Base-by-base conservation (phyloP, 1,140 invertebrate genomes). In the Orchestia grillus region DNA sequence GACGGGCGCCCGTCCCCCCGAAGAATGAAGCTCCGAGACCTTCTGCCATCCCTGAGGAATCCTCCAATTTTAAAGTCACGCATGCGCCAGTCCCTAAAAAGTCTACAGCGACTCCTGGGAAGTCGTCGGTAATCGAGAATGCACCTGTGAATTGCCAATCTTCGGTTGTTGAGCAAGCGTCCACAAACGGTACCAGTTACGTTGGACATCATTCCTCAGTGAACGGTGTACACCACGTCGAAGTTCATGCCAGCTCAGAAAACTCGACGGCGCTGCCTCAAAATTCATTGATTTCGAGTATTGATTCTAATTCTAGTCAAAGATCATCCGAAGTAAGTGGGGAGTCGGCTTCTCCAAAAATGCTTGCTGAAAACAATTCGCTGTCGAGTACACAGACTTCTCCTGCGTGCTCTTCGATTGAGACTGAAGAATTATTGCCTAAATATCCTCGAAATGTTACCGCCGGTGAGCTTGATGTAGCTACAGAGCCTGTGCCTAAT, bases 1-100 rank as follows among this genome's bases (percentile, higher is more conserved):
- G 92, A 45, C 92, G 92, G 36, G 92, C 92, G 8, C 92, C 92
- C 8, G 92, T 94, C 40, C 92, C 92, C 41, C 92, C 92, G 3
- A 94, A 94, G 44, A 44, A 11, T 40, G 92, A 96, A 97, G 97
- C 90, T 97, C 97, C 53, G 96, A 96, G 44, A 87, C 96, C 43
- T 97, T 97, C 57, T 96, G 97, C 95, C 53, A 57, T 96, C 95
- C 96, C 88, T n/a, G 96, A 95, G 44, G 96, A 91, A 94, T 95
- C 96, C 44, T 96, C 96, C 77, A 41, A 90, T 28, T 90, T 41
- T 16, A 90, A 90, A 90, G 3, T 11, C 41, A 42, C 88, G 43
- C 62, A 36, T 36, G 62, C 62, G 62, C 62, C 62, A 77, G 36
- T 15, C 36, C 62, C 62, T 36, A 1, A 77, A 8, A 77, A 77